Base-by-base conservation (phyloP, 2,888 invertebrate species). In the Mylabris sibirica region DNA sequence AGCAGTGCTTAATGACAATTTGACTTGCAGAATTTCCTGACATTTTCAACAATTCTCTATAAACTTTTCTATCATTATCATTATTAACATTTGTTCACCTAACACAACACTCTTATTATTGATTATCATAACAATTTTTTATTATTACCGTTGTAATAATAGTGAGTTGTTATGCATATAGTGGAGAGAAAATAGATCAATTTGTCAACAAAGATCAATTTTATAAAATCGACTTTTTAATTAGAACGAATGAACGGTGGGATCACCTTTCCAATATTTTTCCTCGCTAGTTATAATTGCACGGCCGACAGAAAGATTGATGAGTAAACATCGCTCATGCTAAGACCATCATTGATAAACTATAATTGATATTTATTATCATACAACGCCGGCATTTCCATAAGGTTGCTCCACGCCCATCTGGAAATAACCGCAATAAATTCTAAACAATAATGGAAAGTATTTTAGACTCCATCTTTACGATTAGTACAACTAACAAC, bases 81-180 rank as follows among this genome's bases (percentile, higher is more conserved):
- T 74, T n/a, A n/a, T n/a, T 72, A 71, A 75, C 74, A 74, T 70
- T 70, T 70, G 69, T 71, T 67, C 77, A 74, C 79, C 77, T 79
- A 81, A 82, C 80, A 80, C 79, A 78, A 78, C 78, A 74, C 79
- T 79, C 4, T 30, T 30, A 79, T 81, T 79, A 78, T 76, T 44
- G n/a, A 44, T 44, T 44, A 44, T 44, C 17, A 11, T n/a, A 44
- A 44, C 44, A 11, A 6, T 17, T 78, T 78, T 68, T 69, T 69
- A 63, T 69, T 66, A 69, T 66, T 69, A 63, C 66, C 66, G 66
- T 69, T 44, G 14, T 38, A 14, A 44, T 44, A 44, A 44, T n/a
- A 44, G 4, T 17, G 12, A 3, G 2, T 17, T 17, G 1, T 4
- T 17, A 44, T 6, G 17, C n/a, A n/a, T 17, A 8, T 44, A 44